phyloP scores from a whole-genome alignment of 2,888 invertebrate genomes.

The Antheraea yamamai region DNA sequence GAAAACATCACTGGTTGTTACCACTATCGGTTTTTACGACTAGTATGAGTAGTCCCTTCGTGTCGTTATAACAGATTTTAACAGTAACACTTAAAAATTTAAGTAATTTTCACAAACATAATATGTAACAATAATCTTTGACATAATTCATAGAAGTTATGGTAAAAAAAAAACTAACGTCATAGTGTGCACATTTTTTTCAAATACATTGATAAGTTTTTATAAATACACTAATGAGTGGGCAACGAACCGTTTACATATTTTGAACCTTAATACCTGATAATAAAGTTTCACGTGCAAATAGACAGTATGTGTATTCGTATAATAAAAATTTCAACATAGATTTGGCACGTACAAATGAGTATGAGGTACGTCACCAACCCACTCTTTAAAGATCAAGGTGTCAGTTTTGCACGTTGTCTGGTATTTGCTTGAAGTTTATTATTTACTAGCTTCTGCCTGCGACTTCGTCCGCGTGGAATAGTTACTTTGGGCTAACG shows the following conservation, averaged over 20 bases:
- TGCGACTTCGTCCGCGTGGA: no score
- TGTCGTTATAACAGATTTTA: not conserved
- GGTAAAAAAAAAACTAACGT: not conserved
- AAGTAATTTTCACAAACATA: no score
- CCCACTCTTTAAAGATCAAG: conserved; percentile 41
- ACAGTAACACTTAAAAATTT: not conserved
- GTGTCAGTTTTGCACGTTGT: conserved; percentile 21
- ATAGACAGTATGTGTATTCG: not conserved
- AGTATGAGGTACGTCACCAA: conserved; percentile 30
- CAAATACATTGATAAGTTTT: conserved; percentile 2
- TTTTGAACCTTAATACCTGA: not conserved
- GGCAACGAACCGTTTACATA: not conserved
- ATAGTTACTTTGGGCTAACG: no score
- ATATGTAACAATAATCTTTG: no score
- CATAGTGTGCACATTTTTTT: not conserved
- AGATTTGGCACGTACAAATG: conserved; percentile 43
- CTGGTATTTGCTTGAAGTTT: not conserved
- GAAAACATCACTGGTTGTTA: no score
- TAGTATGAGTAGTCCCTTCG: no score
- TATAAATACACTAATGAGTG: not conserved
- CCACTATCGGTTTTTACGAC: no score
- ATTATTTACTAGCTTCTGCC: not conserved
- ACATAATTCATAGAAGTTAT: not conserved
- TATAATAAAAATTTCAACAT: conserved; percentile 1
- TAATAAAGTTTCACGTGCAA: not conserved